These are phyloP conservation scores for Neogobius melanostomus DNA, from an alignment of 2,113 vertebrate genomes.

Conservation along the genomic window DNA sequence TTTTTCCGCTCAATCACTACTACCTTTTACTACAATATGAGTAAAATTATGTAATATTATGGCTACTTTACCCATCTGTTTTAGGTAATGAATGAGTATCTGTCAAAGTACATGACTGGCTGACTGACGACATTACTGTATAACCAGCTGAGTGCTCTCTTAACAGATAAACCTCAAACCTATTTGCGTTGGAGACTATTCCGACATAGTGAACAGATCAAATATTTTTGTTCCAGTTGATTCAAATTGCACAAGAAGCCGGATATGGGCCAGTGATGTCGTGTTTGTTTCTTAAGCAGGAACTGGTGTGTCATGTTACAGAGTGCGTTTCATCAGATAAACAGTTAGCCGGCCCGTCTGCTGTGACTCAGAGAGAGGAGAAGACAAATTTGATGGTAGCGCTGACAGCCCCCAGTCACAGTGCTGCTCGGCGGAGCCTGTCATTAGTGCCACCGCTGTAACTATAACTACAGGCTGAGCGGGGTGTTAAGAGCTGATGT, in stretches of 20 bases:
- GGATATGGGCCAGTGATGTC: constrained; percentile 52
- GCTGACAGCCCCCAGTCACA: constrained; percentile 52
- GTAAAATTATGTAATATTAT: too few species aligned
- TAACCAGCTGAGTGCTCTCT: not conserved
- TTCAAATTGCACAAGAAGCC: constrained; percentile 58
- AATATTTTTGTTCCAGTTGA: constrained; percentile 43
- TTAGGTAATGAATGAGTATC: too few species aligned
- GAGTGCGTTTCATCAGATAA: constrained; percentile 32
- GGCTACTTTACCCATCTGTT: too few species aligned
- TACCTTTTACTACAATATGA: too few species aligned
- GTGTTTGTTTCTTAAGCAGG: constrained; percentile 21
- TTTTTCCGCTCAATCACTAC: too few species aligned
- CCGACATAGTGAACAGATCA: constrained; percentile 20
- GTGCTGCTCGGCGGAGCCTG: constrained; percentile 68
- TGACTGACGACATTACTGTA: not conserved
- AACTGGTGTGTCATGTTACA: constrained; percentile 42
- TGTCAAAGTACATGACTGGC: too few species aligned
- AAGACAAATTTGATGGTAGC: constrained; percentile 59
- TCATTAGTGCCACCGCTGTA: constrained; percentile 64
- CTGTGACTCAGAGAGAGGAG: constrained; percentile 54
- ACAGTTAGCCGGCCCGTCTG: constrained; percentile 40
- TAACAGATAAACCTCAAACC: not conserved
- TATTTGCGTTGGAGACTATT: too few species aligned
- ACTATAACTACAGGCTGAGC: constrained; percentile 61
- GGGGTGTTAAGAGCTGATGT: constrained; percentile 58